Conservation (phyloP, 2,888 invertebrate species). For the Oasisia sp. region DNA sequence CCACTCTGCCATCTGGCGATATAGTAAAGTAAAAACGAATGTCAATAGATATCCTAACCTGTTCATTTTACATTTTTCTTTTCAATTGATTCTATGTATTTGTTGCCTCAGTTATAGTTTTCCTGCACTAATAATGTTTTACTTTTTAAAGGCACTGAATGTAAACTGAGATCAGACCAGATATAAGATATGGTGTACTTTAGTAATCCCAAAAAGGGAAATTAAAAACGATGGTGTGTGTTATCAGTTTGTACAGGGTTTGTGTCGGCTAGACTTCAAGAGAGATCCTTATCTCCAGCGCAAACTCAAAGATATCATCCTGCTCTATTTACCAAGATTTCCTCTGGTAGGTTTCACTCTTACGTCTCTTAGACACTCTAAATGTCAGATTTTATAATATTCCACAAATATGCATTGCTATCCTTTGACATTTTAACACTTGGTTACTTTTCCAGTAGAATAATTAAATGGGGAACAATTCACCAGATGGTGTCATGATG, state of each 20-base stretch:
- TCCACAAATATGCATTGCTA: neutral
- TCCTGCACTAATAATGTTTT: neutral
- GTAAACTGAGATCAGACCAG: neutral
- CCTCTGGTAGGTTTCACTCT: conserved; percentile 36
- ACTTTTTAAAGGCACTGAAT: neutral
- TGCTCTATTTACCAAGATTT: conserved; percentile 53
- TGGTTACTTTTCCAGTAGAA: no score
- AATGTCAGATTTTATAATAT: neutral
- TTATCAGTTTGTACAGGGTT: conserved; percentile 57
- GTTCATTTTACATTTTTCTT: neutral
- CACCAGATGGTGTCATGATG: no score
- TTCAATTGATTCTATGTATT: neutral
- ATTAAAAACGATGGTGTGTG: no score
- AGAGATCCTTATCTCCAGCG: conserved; percentile 55
- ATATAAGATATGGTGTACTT: no score
- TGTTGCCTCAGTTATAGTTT: neutral
- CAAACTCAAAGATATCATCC: conserved; percentile 52
- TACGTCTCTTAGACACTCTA: neutral
- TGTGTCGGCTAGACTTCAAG: conserved; percentile 50
- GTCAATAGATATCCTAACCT: neutral
- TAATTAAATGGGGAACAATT: no score
- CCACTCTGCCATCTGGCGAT: no score
- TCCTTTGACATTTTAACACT: no score
- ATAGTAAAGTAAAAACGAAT: no score
- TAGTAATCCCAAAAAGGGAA: no score